phyloP scores from a whole-genome alignment of 2,888 invertebrate genomes.

The Pseudococcus jackbeardsleyi region DNA sequence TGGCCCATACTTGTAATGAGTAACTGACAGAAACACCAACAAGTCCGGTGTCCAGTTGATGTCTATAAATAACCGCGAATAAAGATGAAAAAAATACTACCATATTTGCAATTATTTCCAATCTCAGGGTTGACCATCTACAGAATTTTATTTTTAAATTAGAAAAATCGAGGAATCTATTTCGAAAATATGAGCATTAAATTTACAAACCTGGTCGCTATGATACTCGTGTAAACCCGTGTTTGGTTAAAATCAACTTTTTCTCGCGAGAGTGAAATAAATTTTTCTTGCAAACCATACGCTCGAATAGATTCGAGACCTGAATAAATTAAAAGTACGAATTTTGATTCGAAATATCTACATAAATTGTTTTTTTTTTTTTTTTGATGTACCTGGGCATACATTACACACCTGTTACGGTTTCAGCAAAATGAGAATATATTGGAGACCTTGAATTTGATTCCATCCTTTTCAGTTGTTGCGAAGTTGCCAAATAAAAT shows the following conservation, averaged over 20 bases:
- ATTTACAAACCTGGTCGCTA: constrained; percentile 80
- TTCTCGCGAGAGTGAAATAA: constrained; percentile 87
- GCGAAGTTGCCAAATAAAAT: constrained; percentile 93
- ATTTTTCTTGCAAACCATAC: constrained; percentile 83
- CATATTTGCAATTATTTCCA: constrained; percentile 96
- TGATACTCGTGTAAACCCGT: constrained; percentile 76
- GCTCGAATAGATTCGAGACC: constrained; percentile 83
- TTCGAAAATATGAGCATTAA: background rate
- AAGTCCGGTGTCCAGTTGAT: constrained; percentile 80
- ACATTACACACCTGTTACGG: constrained; percentile 77
- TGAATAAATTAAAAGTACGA: background rate
- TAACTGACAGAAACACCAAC: constrained; percentile 93
- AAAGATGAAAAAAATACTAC: constrained; percentile 95
- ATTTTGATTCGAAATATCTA: background rate
- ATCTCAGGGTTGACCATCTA: constrained; percentile 93
- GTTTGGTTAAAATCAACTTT: constrained; percentile 92
- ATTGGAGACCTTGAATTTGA: constrained; percentile 95
- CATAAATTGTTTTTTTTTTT: background rate
- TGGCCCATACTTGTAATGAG: constrained; percentile 79
- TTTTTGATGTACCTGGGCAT: too few species aligned
- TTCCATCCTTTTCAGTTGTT: constrained; percentile 93
- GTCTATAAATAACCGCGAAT: constrained; percentile 87
- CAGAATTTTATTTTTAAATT: constrained; percentile 28
- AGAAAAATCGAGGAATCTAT: background rate
- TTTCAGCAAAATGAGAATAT: constrained; percentile 97